Evolutionary conservation across 1,140 invertebrate species (phyloP).

Genomic region (Formica exsecta): DNA sequence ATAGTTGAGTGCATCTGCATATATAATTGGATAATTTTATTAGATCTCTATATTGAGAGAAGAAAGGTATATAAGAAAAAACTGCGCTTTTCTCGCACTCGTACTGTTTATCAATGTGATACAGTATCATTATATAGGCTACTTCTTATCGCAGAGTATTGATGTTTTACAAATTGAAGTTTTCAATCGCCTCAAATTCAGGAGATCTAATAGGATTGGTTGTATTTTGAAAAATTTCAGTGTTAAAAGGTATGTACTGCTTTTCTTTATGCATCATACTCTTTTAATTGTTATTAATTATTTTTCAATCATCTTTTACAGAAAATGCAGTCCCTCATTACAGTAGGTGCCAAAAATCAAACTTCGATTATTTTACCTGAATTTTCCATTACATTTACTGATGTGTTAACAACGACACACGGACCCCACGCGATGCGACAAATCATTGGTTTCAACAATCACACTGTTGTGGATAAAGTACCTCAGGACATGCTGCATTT

Average conservation of each 20-base stretch:
- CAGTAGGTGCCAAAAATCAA: neutral
- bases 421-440: conserved; percentile 63
- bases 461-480: conserved; percentile 91
- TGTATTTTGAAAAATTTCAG: neutral
- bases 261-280: neutral
- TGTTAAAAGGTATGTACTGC: neutral
- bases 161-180: conserved; percentile 33
- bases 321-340: conserved; percentile 37
- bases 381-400: neutral
- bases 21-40: conserved; percentile 82
- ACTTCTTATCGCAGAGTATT: conserved; percentile 11
- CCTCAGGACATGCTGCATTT: conserved; percentile 91
- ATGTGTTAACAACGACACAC: neutral
- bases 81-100: neutral
- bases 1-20: conserved; percentile 76
- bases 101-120: neutral
- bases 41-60: conserved; percentile 52
- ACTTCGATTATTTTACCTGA: neutral
- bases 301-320: neutral
- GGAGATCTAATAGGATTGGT: neutral
- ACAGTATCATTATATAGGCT: conserved; percentile 11
- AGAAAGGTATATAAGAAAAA: conserved; percentile 59
- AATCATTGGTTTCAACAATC: conserved; percentile 84
- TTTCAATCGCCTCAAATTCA: conserved; percentile 1
- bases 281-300: neutral